Conservation (phyloP, 1,140 invertebrate genomes). For the Papilio machaon region DNA sequence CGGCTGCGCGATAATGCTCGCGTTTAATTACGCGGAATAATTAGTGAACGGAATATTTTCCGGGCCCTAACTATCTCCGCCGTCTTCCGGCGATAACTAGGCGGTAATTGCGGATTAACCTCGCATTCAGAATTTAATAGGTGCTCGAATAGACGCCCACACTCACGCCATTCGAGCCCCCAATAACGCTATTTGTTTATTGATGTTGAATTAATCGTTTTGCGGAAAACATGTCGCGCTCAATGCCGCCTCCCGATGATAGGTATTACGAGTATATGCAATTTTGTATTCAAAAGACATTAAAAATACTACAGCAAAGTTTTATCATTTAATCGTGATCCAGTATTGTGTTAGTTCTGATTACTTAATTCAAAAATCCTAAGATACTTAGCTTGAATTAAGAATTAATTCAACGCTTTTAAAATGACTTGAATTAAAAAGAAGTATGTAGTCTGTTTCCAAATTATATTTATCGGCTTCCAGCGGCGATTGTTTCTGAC, state of each 20-base stretch:
- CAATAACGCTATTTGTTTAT: constrained; percentile 76
- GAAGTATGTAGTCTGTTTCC: not conserved
- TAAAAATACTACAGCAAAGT: constrained; percentile 31
- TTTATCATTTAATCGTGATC: not conserved
- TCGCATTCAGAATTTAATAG: constrained; percentile 81
- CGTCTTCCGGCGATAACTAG: constrained; percentile 81
- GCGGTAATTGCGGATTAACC: constrained; percentile 81
- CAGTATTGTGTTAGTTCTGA: not conserved
- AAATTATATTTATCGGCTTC: constrained; percentile 53
- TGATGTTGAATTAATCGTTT: constrained; percentile 74
- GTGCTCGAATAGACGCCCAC: constrained; percentile 66
- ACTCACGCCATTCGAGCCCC: constrained; percentile 57
- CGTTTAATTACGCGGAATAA: constrained; percentile 82
- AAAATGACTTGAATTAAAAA: not conserved
- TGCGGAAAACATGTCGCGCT: constrained; percentile 58
- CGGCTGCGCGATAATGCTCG: constrained; percentile 77
- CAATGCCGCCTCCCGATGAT: constrained; percentile 40
- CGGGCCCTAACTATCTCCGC: constrained; percentile 80
- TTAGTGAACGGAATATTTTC: constrained; percentile 82
- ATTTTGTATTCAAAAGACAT: not conserved
- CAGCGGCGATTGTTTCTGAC: constrained; percentile 69
- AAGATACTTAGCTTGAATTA: not conserved
- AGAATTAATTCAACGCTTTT: not conserved
- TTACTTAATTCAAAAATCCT: not conserved
- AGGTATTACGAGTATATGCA: not conserved